These are phyloP conservation scores for Pandemis corylana DNA, from an alignment of 2,888 invertebrate species.

Conservation along the genomic window DNA sequence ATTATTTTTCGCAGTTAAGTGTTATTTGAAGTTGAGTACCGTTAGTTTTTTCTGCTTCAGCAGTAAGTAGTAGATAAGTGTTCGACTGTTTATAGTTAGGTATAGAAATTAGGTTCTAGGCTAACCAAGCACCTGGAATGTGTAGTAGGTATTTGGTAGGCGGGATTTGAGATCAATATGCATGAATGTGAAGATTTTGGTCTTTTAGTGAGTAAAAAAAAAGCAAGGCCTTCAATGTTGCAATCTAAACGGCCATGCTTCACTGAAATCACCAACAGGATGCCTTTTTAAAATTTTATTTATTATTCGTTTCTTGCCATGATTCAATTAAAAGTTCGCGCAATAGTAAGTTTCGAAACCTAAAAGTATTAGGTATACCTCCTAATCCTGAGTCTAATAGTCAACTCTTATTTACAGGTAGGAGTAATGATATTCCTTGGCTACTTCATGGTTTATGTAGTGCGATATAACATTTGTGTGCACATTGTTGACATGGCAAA, in stretches of 20 bases:
- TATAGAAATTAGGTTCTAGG: background rate
- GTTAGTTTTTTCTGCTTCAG: background rate
- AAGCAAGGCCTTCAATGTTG: background rate
- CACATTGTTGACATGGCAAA: slow-evolving; percentile 77
- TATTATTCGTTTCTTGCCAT: slow-evolving; percentile 51
- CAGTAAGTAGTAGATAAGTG: background rate
- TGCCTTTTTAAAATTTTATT: slow-evolving; percentile 42
- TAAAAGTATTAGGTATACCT: background rate
- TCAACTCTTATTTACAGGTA: slow-evolving; percentile 54
- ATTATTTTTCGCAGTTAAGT: background rate
- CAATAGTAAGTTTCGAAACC: slow-evolving; percentile 62
- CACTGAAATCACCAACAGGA: background rate
- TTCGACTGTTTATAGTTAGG: background rate
- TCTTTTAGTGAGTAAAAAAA: background rate
- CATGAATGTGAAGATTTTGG: background rate
- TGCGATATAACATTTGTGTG: slow-evolving; percentile 76
- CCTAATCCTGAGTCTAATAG: background rate
- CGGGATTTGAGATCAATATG: no score
- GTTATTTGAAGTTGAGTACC: background rate
- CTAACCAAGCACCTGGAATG: background rate
- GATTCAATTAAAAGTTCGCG: slow-evolving; percentile 72
- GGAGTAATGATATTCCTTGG: slow-evolving; percentile 86
- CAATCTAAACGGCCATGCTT: slow-evolving; percentile 24
- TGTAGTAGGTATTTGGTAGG: no score
- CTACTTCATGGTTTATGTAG: slow-evolving; percentile 76